phyloP scores from a whole-genome alignment of 2,797 vertebrate genomes.

The Cynodonichthys magdalenae region DNA sequence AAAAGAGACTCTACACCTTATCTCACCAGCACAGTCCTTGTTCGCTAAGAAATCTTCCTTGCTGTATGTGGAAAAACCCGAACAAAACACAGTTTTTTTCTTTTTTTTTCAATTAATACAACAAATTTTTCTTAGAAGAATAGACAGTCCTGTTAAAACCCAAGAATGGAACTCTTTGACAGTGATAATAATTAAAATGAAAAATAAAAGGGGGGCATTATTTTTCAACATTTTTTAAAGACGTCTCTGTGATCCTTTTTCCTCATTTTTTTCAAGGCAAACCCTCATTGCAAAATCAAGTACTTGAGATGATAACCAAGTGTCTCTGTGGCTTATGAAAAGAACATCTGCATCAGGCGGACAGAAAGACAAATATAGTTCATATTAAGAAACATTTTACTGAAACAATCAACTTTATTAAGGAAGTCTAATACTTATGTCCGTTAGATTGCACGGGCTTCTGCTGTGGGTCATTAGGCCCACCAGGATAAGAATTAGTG shows the following conservation, averaged over 20 bases:
- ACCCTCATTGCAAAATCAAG: conserved; percentile 59
- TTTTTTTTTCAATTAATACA: conserved; percentile 62
- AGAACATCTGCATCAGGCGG: conserved; percentile 46
- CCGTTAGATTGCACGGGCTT: conserved; percentile 48
- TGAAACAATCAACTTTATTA: conserved; percentile 66
- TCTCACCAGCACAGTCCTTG: conserved; percentile 78
- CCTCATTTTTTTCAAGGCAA: conserved; percentile 40
- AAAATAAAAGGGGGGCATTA: conserved; percentile 42
- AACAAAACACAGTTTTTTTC: conserved; percentile 63
- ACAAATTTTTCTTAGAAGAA: conserved; percentile 55
- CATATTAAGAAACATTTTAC: conserved; percentile 42
- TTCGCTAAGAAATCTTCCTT: conserved; percentile 68
- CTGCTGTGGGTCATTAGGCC: conserved; percentile 66
- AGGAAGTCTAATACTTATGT: conserved; percentile 61
- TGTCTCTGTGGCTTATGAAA: conserved; percentile 66
- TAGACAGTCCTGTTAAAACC: conserved; percentile 53
- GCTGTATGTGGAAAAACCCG: conserved; percentile 50
- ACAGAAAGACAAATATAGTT: conserved; percentile 32
- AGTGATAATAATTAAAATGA: conserved; percentile 51
- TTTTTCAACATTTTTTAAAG: conserved; percentile 56
- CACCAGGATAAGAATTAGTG: conserved; percentile 36
- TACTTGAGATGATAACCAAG: conserved; percentile 65
- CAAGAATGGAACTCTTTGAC: conserved; percentile 49
- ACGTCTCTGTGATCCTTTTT: conserved; percentile 32
- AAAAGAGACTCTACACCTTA: conserved; percentile 77